These are phyloP conservation scores for Megastigmus dorsalis DNA, from an alignment of 2,888 invertebrate genomes.

Conservation along the genomic window DNA sequence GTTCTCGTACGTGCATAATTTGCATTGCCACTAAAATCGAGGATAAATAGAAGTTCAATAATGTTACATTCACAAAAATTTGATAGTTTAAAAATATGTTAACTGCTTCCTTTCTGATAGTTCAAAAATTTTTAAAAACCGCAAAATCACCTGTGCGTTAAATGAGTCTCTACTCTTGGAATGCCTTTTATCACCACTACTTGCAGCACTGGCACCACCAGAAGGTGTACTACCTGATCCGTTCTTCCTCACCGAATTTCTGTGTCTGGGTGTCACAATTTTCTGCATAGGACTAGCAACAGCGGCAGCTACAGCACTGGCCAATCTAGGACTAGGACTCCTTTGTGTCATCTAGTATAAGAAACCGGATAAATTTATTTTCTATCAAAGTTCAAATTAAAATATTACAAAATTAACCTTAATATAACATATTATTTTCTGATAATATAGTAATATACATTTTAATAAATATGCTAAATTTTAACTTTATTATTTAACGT, in stretches of 20 bases:
- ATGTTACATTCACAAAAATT: neutral
- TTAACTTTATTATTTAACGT: no score
- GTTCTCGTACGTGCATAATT: constrained; percentile 89
- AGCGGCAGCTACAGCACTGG: constrained; percentile 61
- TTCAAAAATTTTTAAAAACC: neutral
- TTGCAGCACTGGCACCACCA: constrained; percentile 21
- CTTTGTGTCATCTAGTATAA: constrained; percentile 63
- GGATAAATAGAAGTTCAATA: no score
- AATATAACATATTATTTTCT: neutral
- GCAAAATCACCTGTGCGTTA: constrained; percentile 61
- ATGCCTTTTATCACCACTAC: constrained; percentile 65
- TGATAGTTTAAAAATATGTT: neutral
- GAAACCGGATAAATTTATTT: neutral
- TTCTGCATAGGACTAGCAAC: constrained; percentile 59
- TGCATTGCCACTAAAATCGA: constrained; percentile 81
- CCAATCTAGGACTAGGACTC: constrained; percentile 69
- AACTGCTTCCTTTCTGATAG: no score
- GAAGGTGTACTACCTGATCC: constrained; percentile 55
- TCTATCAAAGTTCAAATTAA: neutral
- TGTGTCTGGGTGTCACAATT: constrained; percentile 69
- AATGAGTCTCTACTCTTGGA: constrained; percentile 65
- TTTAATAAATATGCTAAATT: no score
- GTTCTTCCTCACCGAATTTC: constrained; percentile 70
- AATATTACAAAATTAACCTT: neutral
- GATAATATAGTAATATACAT: no score